Conservation (phyloP, 2,797 vertebrate genomes). For the Semotilus atromaculatus region DNA sequence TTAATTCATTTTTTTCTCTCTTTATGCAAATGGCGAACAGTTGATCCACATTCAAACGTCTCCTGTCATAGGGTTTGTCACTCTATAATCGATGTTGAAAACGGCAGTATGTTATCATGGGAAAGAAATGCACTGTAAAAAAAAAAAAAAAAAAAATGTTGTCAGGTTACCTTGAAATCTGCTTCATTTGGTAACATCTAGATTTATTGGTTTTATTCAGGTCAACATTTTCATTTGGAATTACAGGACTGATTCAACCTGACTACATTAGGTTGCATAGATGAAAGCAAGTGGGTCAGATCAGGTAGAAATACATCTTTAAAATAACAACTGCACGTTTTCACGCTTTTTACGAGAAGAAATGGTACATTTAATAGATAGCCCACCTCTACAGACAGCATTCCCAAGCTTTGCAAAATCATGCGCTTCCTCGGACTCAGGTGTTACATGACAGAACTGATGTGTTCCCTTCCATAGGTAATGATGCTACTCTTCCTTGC, state of each 20-base stretch:
- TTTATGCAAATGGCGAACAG: conserved; percentile 59
- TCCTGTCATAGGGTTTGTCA: conserved; percentile 39
- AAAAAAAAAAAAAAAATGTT: not conserved
- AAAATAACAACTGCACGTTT: conserved; percentile 41
- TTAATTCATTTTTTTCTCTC: conserved; percentile 53
- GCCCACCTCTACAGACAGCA: conserved; percentile 54
- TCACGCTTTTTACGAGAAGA: conserved; percentile 31
- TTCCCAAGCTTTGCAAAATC: conserved; percentile 60
- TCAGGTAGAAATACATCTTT: conserved; percentile 20
- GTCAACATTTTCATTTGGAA: conserved; percentile 31
- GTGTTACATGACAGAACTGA: conserved; percentile 63
- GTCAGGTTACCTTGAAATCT: not conserved
- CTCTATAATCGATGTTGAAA: conserved; percentile 53
- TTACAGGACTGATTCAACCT: conserved; percentile 12
- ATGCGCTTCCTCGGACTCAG: conserved; percentile 63
- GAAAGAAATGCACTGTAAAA: conserved; percentile 25
- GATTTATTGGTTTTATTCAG: conserved; percentile 35
- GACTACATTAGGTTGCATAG: not conserved
- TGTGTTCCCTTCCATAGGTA: conserved; percentile 55
- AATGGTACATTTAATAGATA: conserved; percentile 56
- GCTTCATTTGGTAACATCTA: not conserved
- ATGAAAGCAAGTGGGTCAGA: not conserved
- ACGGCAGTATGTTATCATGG: conserved; percentile 50
- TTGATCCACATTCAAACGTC: conserved; percentile 54
- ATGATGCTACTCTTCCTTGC: conserved; percentile 59